Conservation (phyloP, 2,113 vertebrate species). For the Rostratula benghalensis region DNA sequence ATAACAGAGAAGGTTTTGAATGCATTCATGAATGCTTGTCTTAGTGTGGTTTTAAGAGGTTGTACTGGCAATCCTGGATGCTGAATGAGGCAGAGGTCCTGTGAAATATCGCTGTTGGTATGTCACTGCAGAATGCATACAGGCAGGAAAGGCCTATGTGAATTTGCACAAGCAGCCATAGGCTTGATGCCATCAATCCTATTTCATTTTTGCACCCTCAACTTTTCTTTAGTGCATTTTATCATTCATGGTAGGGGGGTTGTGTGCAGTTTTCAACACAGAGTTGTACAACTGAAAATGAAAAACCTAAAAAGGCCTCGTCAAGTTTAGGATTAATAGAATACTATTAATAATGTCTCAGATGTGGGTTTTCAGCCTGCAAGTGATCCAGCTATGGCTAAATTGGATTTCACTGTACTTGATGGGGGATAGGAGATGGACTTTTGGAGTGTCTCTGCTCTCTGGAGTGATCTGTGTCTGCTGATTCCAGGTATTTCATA, state of each 20-base stretch:
- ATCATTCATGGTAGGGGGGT: fast-evolving
- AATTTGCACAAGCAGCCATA: background rate
- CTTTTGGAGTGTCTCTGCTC: background rate
- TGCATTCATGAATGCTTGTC: background rate
- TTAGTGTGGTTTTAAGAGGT: background rate
- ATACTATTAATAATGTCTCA: background rate
- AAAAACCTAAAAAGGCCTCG: background rate
- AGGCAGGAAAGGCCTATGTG: background rate
- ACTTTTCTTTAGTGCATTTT: background rate
- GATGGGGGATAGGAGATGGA: background rate
- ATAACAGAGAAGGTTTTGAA: background rate
- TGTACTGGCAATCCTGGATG: background rate
- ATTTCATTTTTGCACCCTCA: background rate
- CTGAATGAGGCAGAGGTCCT: background rate
- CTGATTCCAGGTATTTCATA: background rate
- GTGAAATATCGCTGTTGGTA: background rate
- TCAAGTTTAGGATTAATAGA: background rate
- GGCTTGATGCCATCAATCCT: background rate
- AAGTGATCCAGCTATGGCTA: background rate
- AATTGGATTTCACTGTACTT: background rate
- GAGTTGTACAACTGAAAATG: background rate
- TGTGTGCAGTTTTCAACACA: background rate
- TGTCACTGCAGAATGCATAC: background rate
- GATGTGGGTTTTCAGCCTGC: background rate
- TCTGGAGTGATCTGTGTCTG: background rate